Conservation (phyloP, 2,888 invertebrate species). For the Eupithecia exiguata region DNA sequence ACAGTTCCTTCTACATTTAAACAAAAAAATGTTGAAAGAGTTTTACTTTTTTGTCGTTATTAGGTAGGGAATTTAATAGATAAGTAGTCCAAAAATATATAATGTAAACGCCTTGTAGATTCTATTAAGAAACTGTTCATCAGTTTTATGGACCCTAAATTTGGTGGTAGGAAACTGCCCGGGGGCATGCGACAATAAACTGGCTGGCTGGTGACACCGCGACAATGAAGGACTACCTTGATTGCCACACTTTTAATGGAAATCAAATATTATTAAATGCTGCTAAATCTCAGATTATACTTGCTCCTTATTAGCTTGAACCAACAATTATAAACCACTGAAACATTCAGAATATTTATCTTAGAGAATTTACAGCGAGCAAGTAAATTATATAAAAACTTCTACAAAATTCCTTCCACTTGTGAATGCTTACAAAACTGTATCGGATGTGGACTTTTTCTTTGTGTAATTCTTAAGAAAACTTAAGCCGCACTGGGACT, state of each 20-base stretch:
- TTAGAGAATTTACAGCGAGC: not conserved
- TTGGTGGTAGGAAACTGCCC: conserved; percentile 75
- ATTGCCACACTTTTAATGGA: conserved; percentile 59
- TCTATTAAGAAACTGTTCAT: conserved; percentile 77
- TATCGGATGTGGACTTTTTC: conserved; percentile 45
- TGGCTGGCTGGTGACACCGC: conserved; percentile 69
- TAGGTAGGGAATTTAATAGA: not conserved
- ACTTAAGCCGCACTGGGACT: conserved; percentile 65
- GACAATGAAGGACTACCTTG: conserved; percentile 67
- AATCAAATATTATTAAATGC: conserved; percentile 52
- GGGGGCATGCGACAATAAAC: conserved; percentile 76
- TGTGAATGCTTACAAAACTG: conserved; percentile 26
- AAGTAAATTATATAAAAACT: conserved; percentile 10
- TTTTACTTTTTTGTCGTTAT: not conserved
- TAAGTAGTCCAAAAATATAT: not conserved
- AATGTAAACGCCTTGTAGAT: conserved; percentile 45
- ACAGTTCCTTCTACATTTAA: conserved; percentile 65
- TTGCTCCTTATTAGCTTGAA: not conserved
- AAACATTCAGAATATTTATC: not conserved
- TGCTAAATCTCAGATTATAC: conserved; percentile 10
- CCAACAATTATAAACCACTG: not conserved
- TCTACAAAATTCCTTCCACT: conserved; percentile 8
- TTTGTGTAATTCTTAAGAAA: conserved; percentile 64
- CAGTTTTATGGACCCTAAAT: conserved; percentile 81
- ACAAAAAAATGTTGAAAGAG: not conserved